A percentile compares a stretch with the other conserved stretches of the same genome.
These are phyloP conservation scores for Climacteris rufus DNA, from an alignment of 2,113 vertebrate species.

Conservation along the genomic window DNA sequence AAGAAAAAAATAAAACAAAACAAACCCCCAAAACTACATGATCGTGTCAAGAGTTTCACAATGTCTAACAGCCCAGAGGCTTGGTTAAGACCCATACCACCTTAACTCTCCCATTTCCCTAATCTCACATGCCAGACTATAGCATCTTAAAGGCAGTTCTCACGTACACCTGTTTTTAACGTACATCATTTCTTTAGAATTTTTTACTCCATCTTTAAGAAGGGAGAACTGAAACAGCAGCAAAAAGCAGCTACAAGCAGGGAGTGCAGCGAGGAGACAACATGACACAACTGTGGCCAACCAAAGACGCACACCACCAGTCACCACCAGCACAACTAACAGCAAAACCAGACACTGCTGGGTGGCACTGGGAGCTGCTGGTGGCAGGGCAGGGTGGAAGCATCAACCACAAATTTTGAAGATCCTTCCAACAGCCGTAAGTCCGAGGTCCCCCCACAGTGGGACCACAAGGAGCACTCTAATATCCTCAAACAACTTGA, in stretches of 20 bases:
- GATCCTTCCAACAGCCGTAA: fast-evolving
- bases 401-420: not conserved
- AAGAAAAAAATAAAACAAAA: not conserved
- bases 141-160: not conserved
- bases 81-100: not conserved
- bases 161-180: not conserved
- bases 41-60: not conserved
- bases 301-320: fast-evolving
- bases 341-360: not conserved
- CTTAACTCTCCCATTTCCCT: not conserved
- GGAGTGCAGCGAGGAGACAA: not conserved
- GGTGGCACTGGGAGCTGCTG: not conserved
- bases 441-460: not conserved
- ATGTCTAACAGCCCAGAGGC: not conserved
- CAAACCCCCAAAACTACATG: not conserved
- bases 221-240: not conserved
- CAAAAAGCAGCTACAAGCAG: not conserved
- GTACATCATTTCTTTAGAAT: not conserved
- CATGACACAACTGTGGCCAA: fast-evolving
- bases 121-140: not conserved
- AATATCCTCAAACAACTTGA: not conserved
- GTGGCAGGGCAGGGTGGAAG: not conserved
- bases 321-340: not conserved
- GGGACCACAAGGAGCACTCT: not conserved
- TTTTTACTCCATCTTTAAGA: not conserved